Percentiles rank a stretch among this genome's conserved stretches.
Evolutionary conservation across 2,888 invertebrate species (phyloP).

Genomic region (Agrochola litura): DNA sequence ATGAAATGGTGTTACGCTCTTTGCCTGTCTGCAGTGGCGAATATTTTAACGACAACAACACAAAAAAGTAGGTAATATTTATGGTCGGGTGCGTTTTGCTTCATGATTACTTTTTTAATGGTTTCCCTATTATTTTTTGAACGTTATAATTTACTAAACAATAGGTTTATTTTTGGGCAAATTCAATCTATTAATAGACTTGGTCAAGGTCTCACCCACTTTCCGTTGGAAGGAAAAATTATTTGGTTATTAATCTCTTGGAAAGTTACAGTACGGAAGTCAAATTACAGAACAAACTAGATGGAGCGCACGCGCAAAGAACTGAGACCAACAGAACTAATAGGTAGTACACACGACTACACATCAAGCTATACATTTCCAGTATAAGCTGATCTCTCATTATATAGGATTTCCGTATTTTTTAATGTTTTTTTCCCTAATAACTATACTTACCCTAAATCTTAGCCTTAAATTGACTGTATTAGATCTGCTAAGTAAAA

Average conservation of each 20-base stretch:
- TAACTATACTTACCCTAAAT: too few relatives aligned
- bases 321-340: neutral
- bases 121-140: neutral
- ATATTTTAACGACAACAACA: neutral
- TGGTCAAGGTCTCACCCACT: neutral
- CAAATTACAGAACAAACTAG: neutral
- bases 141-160: neutral
- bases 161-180: neutral
- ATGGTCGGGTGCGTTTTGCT: neutral
- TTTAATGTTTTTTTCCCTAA: too few relatives aligned
- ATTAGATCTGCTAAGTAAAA: too few relatives aligned
- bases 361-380: too few relatives aligned
- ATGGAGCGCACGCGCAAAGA: neutral
- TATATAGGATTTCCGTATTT: too few relatives aligned
- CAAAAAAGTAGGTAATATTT: neutral
- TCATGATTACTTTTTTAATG: neutral
- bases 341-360: too few relatives aligned
- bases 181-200: conserved; percentile 1
- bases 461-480: too few relatives aligned
- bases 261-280: neutral
- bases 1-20: neutral
- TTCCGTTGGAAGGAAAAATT: neutral
- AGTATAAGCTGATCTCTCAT: too few relatives aligned
- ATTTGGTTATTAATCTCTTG: conserved; percentile 2
- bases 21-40: neutral